These are phyloP conservation scores for Ctenicera cuprea DNA, from an alignment of 2,888 invertebrate genomes.

Conservation along the genomic window DNA sequence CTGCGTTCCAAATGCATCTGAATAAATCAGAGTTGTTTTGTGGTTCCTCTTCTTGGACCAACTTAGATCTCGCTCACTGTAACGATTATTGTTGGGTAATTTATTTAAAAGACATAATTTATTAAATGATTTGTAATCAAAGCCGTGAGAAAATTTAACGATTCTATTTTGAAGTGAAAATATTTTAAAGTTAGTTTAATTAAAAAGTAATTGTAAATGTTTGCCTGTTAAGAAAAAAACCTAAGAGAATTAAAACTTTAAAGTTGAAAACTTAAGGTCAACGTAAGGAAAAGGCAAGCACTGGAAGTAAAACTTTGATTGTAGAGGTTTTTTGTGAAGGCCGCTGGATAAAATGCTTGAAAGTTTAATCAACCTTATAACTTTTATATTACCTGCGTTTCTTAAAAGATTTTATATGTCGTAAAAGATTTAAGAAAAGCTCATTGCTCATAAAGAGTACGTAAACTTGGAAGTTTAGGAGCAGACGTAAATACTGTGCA, in stretches of 20 bases:
- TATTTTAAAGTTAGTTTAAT: too few species aligned
- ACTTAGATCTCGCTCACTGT: slow-evolving; percentile 1
- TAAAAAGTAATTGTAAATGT: too few species aligned
- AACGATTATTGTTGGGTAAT: neutral
- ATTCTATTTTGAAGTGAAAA: too few species aligned
- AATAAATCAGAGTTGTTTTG: slow-evolving; percentile 10
- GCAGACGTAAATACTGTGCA: neutral
- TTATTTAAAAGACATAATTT: neutral
- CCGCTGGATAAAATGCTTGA: neutral
- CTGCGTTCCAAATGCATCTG: slow-evolving; percentile 32
- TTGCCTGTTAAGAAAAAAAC: too few species aligned
- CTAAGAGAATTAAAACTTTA: neutral
- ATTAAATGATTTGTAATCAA: too few species aligned
- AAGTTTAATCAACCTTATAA: slow-evolving; percentile 31
- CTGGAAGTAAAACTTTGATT: neutral
- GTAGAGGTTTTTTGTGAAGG: neutral
- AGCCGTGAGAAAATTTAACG: too few species aligned
- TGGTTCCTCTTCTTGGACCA: neutral
- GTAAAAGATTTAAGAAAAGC: slow-evolving; percentile 35
- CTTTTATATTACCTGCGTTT: slow-evolving; percentile 32
- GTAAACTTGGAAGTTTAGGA: neutral
- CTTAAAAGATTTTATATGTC: slow-evolving; percentile 31
- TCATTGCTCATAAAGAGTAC: slow-evolving; percentile 31
- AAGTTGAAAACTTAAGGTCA: neutral
- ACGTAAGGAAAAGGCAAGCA: neutral